Conservation (phyloP, 2,888 invertebrate genomes). For the Tromatobia lineatoria region DNA sequence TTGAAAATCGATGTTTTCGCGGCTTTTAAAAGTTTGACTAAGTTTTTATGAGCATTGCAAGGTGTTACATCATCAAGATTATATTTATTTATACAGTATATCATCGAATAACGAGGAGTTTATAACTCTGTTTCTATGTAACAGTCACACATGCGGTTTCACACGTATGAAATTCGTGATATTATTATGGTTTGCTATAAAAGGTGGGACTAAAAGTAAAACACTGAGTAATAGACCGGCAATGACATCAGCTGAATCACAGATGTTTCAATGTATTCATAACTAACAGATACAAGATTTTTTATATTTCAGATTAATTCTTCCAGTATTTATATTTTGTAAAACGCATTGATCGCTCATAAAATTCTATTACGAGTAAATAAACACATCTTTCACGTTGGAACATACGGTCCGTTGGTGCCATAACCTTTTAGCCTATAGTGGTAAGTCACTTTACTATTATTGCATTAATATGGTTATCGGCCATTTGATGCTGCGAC, state of each 20-base stretch:
- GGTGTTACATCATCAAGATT: too few relatives aligned
- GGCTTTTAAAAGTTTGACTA: too few relatives aligned
- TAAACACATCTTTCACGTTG: neutral
- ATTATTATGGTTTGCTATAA: neutral
- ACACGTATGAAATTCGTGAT: neutral
- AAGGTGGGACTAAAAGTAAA: neutral
- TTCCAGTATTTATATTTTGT: neutral
- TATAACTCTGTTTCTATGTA: too few relatives aligned
- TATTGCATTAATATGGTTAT: neutral
- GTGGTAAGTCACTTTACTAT: constrained; percentile 7
- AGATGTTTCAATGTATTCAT: neutral
- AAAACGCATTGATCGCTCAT: neutral
- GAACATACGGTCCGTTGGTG: neutral
- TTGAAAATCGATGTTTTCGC: too few relatives aligned
- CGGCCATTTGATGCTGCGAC: constrained; percentile 29
- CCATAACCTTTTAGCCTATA: neutral
- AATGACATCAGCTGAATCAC: neutral
- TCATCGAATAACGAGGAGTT: too few relatives aligned
- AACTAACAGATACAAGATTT: neutral
- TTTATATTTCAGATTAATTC: neutral
- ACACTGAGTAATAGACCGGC: neutral
- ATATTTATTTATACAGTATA: too few relatives aligned
- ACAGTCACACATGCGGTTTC: too few relatives aligned
- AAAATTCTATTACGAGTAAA: neutral
- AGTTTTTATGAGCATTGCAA: too few relatives aligned